These are phyloP conservation scores for Parotocinclus haroldoi DNA, from an alignment of 2,797 vertebrate genomes.

Conservation along the genomic window DNA sequence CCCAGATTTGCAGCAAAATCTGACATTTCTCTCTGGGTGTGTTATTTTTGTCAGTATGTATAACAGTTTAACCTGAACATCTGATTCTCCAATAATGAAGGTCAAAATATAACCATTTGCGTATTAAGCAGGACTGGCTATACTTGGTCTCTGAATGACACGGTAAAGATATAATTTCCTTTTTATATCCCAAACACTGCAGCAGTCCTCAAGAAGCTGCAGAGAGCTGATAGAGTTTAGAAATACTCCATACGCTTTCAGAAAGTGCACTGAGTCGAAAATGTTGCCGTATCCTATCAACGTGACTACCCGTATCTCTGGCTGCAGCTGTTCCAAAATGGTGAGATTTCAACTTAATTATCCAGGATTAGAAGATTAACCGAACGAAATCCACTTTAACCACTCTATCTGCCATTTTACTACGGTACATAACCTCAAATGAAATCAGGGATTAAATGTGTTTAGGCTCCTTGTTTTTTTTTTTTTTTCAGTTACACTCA, in stretches of 20 bases:
- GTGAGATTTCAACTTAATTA: not conserved
- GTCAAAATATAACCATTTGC: too few species aligned
- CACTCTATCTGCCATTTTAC: not conserved
- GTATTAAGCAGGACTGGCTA: too few species aligned
- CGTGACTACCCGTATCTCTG: not conserved
- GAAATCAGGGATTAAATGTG: not conserved
- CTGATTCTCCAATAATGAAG: too few species aligned
- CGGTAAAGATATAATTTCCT: too few species aligned
- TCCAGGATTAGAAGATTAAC: not conserved
- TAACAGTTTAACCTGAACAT: too few species aligned
- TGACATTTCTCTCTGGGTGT: too few species aligned
- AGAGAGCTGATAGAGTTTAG: conserved; percentile 8
- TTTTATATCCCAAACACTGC: too few species aligned
- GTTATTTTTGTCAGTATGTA: too few species aligned
- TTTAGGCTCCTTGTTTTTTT: not conserved
- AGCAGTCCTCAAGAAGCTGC: too few species aligned
- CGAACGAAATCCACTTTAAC: not conserved
- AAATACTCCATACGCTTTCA: not conserved
- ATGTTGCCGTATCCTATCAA: not conserved
- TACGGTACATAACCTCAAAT: not conserved
- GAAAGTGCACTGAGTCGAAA: conserved; percentile 20
- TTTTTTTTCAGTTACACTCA: not conserved
- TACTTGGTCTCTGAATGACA: too few species aligned
- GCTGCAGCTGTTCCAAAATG: not conserved
- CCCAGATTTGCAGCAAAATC: too few species aligned